Evolutionary conservation across 2,797 vertebrate species (phyloP), one percentile per base, ranked within the genome.

Genomic region (Sebastes aleutianus): DNA sequence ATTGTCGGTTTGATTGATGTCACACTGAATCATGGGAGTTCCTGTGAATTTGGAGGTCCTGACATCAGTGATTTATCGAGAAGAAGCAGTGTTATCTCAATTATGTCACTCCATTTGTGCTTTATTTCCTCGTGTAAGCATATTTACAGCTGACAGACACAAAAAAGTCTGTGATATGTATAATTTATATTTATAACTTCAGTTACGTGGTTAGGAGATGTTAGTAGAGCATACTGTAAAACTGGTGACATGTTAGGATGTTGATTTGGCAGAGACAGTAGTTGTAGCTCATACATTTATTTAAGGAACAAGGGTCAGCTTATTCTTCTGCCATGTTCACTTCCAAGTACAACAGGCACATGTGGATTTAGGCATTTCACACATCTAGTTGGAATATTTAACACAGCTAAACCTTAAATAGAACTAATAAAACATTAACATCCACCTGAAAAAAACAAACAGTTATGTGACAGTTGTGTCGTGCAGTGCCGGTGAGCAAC

Each of bases 41-140:
- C 18, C 32, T 70, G 66, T 63, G 39, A 8, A 64, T 80, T 76
- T 53, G 31, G 36, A 79, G 67, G 64, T 78, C 73, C 47, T 54
- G 70, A 78, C 84, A 84, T 74, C 43, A 85, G 58, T 76, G 74
- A 87, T 84, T 82, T 70, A 84, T 71, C 16, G 8, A 5, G 14
- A 72, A 4, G n/a, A 73, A 57, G 36, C 26, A 12, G 12, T 34
- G 58, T 27, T 79, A 74, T 74, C 58, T 87, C 63, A 80, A 12
- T 84, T 58, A 74, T 86, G 50, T 65, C 26, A 59, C 32, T 69
- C 34, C 22, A 64, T 69, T 32, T 24, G 62, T 76, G 22, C 61
- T 72, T 82, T 61, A 64, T 58, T 58, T 47, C 58, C 24, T 54
- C 31, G 62, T 67, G 47, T 61, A 82, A 71, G 74, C 32, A 74